Conservation (phyloP, 2,888 invertebrate genomes). For the Drosophila sordidula region DNA sequence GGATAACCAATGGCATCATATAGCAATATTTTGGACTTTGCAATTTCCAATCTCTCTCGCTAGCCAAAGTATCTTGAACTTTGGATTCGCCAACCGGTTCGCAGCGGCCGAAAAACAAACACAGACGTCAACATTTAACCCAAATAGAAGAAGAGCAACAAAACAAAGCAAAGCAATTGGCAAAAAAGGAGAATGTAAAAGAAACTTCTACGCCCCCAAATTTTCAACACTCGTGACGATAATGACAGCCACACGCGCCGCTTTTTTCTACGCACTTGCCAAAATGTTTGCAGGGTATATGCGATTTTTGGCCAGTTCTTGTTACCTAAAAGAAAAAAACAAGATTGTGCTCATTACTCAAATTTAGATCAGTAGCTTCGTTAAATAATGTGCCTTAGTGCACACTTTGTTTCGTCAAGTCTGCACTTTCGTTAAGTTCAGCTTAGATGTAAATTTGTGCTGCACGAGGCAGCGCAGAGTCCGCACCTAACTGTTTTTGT, state of each 20-base stretch:
- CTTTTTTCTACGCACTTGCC: slow-evolving; percentile 14
- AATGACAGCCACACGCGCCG: slow-evolving; percentile 56
- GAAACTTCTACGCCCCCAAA: slow-evolving; percentile 21
- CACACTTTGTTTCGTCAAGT: not conserved
- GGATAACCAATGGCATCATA: slow-evolving; percentile 24
- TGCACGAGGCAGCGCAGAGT: slow-evolving; percentile 28
- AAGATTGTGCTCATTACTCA: not conserved
- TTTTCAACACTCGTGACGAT: slow-evolving; percentile 42
- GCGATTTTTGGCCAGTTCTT: not conserved
- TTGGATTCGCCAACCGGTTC: slow-evolving; percentile 45
- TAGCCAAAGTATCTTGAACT: slow-evolving; percentile 41
- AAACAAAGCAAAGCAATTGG: slow-evolving; percentile 12
- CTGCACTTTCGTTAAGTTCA: not conserved
- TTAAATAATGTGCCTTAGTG: not conserved
- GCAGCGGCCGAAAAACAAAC: slow-evolving; percentile 12
- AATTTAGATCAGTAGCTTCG: not conserved
- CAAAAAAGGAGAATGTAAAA: slow-evolving; percentile 6
- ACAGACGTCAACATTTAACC: slow-evolving; percentile 63
- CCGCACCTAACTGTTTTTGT: slow-evolving; percentile 11
- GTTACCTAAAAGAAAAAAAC: not conserved
- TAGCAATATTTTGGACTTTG: slow-evolving; percentile 37
- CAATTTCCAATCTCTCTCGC: not conserved
- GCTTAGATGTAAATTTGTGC: not conserved
- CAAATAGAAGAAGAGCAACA: slow-evolving; percentile 31
- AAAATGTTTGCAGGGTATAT: slow-evolving; percentile 38